These are phyloP conservation scores for Hyles euphorbiae DNA, from an alignment of 1,140 invertebrate genomes.

Conservation along the genomic window DNA sequence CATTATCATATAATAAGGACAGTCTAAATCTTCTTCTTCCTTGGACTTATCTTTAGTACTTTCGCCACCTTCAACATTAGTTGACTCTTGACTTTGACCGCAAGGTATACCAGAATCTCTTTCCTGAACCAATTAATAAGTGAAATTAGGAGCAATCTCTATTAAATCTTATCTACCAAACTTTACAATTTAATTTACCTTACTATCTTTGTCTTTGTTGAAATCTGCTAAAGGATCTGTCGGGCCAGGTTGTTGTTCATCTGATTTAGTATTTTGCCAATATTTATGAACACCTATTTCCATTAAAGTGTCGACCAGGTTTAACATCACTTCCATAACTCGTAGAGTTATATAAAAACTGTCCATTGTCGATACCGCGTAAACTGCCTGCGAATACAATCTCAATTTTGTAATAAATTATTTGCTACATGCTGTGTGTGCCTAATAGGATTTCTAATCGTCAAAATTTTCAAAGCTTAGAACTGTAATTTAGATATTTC, in stretches of 20 bases:
- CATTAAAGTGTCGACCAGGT: conserved; percentile 91
- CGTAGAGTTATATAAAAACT: conserved; percentile 85
- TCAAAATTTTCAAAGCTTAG: too few relatives aligned
- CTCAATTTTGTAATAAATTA: neutral
- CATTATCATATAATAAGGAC: conserved; percentile 71
- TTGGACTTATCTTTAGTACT: conserved; percentile 54
- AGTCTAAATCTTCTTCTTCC: conserved; percentile 54
- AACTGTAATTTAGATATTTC: too few relatives aligned
- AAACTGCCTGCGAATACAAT: conserved; percentile 82
- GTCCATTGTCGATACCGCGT: conserved; percentile 88
- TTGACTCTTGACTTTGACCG: conserved; percentile 73
- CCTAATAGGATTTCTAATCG: too few relatives aligned
- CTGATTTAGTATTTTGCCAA: conserved; percentile 57
- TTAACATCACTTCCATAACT: conserved; percentile 93
- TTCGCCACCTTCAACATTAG: conserved; percentile 70
- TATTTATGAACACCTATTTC: conserved; percentile 89
- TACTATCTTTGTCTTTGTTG: conserved; percentile 52
- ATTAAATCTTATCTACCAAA: neutral
- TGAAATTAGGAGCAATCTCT: neutral
- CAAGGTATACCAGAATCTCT: conserved; percentile 63
- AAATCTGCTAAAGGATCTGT: conserved; percentile 52
- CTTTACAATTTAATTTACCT: conserved; percentile 31
- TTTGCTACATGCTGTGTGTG: too few relatives aligned
- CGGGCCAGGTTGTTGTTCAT: conserved; percentile 40
- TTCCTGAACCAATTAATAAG: conserved; percentile 34